phyloP scores from a whole-genome alignment of 2,888 invertebrate genomes.

The Tetanocera ferruginea region DNA sequence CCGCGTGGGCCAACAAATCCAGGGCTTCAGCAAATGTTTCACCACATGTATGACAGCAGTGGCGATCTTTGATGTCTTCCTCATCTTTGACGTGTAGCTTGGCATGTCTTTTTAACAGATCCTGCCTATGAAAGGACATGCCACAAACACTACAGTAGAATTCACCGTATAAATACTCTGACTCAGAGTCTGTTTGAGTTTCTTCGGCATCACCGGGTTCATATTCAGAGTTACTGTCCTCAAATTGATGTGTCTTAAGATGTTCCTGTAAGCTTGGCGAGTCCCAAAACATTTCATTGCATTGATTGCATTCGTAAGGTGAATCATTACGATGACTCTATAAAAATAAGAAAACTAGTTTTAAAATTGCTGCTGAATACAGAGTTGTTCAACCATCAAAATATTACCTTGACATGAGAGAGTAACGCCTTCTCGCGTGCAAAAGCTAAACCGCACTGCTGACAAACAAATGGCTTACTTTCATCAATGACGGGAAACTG shows the following conservation, averaged over 20 bases:
- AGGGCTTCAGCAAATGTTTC: slow-evolving; percentile 83
- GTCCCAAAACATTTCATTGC: slow-evolving; percentile 88
- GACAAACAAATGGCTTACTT: slow-evolving; percentile 84
- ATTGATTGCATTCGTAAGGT: slow-evolving; percentile 83
- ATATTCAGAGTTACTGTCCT: slow-evolving; percentile 69
- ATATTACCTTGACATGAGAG: slow-evolving; percentile 77
- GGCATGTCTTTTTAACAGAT: slow-evolving; percentile 80
- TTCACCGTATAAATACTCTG: slow-evolving; percentile 75
- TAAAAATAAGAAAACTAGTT: neutral
- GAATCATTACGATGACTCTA: slow-evolving; percentile 85
- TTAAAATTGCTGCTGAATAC: too few species aligned
- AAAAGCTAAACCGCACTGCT: slow-evolving; percentile 81
- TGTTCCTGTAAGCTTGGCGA: slow-evolving; percentile 74
- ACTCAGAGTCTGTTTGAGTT: slow-evolving; percentile 69
- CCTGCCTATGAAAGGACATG: slow-evolving; percentile 82
- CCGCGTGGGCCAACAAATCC: slow-evolving; percentile 83
- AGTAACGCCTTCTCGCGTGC: slow-evolving; percentile 86
- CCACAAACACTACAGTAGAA: slow-evolving; percentile 82
- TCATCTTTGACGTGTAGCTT: slow-evolving; percentile 69
- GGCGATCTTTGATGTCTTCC: slow-evolving; percentile 65
- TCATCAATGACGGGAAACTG: slow-evolving; percentile 77
- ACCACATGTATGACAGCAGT: slow-evolving; percentile 85
- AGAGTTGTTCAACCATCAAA: too few species aligned
- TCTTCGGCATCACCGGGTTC: slow-evolving; percentile 68
- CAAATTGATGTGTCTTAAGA: slow-evolving; percentile 74